Conservation (phyloP, 2,888 invertebrate genomes). For the Achlya flavicornis region DNA sequence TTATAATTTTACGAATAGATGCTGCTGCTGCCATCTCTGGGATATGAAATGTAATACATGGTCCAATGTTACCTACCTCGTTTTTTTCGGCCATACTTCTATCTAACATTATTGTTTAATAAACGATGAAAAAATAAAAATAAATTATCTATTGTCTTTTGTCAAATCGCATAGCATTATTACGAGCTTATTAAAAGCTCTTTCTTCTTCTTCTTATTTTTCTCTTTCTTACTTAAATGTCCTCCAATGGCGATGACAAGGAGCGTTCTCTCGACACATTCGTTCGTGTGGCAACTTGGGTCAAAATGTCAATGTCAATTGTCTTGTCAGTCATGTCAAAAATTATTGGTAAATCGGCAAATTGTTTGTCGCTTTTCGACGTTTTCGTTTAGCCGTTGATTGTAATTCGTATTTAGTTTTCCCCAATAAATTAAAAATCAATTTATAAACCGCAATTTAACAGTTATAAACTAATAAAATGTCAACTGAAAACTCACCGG, state of each 20-base stretch:
- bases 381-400: background rate
- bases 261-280: background rate
- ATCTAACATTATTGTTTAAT: too few relatives aligned
- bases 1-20: background rate
- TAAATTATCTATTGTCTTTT: background rate
- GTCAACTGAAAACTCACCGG: slow-evolving; percentile 65
- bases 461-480: slow-evolving; percentile 38
- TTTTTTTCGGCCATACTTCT: background rate
- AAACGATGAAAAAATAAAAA: background rate
- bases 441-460: slow-evolving; percentile 9
- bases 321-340: background rate
- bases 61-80: background rate
- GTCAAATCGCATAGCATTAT: background rate
- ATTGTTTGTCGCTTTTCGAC: background rate
- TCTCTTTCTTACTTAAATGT: too few relatives aligned
- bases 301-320: background rate
- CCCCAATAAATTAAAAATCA: background rate
- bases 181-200: background rate
- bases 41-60: background rate
- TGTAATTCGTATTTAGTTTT: background rate
- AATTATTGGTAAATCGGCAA: background rate
- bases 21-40: background rate
- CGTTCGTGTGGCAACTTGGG: too few relatives aligned
- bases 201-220: background rate
- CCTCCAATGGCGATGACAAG: too few relatives aligned